Evolutionary conservation across 2,797 vertebrate species (phyloP), one percentile per base, ranked within the genome.

Genomic region (Eurystomus glaucurus): DNA sequence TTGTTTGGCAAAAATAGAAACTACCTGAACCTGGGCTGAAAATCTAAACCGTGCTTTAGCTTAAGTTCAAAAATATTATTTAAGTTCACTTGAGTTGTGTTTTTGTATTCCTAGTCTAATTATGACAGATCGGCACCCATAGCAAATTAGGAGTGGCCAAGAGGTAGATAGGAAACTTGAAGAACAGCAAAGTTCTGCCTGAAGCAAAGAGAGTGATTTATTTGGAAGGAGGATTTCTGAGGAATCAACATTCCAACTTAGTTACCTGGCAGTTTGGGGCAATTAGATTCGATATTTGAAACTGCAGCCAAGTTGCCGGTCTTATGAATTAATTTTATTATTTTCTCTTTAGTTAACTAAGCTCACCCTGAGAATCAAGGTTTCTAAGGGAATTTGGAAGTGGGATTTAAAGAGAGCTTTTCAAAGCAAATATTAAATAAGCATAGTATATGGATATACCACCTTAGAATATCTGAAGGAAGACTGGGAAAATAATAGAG

Each of bases 1-100:
- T 87, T 95, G 87, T 94, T 95, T 93, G 83, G 90, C 74, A 92
- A 97, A 93, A 97, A 74, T 23, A 89, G 83, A 93, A 95, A 93
- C 79, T 79, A 74, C 94, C 81, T 95, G 96, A 93, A 82, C 69
- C 66, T 18, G 11, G 4, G 31, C 58, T 74, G 80, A 87, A 93
- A 96, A 83, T 71, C 90, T 92, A 93, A 91, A 82, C 83, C 4
- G 0, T 25, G 23, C 31, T 84, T 72, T 37, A 86, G 52, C 39
- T 85, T 33, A 72, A 72, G 28, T 70, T 92, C 70, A 72, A 66
- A 69, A 95, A 74, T 43, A 69, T 16, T 70, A 31, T 28, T 61
- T 68, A 64, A 88, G 45, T 80, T 91, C 64, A 54, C 28, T 68
- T 70, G 55, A 94, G 86, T 31, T 74, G 55, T 57, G 37, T 87